Conservation (phyloP, 2,797 vertebrate genomes). For the Hippocampus kuda region DNA sequence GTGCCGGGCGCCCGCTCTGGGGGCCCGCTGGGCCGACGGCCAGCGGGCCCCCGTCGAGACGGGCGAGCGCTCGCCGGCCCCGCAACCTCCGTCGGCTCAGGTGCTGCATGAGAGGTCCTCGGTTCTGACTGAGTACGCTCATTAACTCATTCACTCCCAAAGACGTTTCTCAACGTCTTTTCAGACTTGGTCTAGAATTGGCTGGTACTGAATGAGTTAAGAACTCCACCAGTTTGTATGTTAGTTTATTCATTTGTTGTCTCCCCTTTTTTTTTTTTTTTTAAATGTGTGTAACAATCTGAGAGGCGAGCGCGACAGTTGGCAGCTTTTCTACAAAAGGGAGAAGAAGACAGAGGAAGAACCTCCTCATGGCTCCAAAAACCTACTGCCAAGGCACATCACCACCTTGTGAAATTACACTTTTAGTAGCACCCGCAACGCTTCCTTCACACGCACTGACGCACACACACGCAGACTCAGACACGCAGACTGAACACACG, state of each 20-base stretch:
- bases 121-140: conserved; percentile 61
- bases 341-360: neutral
- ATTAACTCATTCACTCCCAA: conserved; percentile 7
- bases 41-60: conserved; percentile 48
- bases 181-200: no score
- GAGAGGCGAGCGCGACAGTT: neutral
- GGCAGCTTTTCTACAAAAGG: neutral
- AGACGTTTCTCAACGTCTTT: no score
- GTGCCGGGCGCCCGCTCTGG: conserved; percentile 44
- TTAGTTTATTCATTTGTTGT: neutral
- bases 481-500: neutral
- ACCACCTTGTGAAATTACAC: no score
- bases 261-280: neutral
- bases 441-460: conserved; percentile 4
- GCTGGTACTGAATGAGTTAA: neutral
- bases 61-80: conserved; percentile 26
- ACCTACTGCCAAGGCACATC: neutral
- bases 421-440: conserved; percentile 11
- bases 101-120: conserved; percentile 59
- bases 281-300: neutral
- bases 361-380: neutral
- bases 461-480: no score
- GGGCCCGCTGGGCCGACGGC: conserved; percentile 4
- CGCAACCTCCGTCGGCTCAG: conserved; percentile 36
- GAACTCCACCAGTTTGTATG: neutral